Evolutionary conservation across 1,140 invertebrate species (phyloP), one percentile per base, ranked within the genome.

Genomic region (Microvelia longipes): DNA sequence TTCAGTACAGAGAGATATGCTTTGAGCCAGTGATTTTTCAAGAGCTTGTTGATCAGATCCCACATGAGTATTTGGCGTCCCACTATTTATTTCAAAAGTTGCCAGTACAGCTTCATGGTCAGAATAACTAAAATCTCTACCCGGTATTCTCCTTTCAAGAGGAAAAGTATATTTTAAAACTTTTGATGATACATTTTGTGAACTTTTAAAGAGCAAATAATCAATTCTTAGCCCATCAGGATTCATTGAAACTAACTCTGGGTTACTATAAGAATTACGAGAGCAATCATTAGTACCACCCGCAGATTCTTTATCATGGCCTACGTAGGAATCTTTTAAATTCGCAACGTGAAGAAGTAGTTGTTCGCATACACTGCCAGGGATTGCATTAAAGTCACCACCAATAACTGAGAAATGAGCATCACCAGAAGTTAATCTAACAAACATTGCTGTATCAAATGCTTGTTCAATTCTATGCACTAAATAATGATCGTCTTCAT

Each of bases 361-460:
- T 62, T 62, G 35, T n/a, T 27, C 50, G 24, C 68, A 69, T n/a
- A 69, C n/a, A 29, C 25, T 35, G 27, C 85, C 83, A 2, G 94
- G 92, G 77, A 91, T 89, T 1, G 92, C 87, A 80, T 98, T 98
- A 2, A 98, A 86, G 82, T 98, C 96, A 5, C 96, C 96, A 35
- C 89, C 92, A 68, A 98, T 80, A 75, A 98, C 87, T 25, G 88
- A 86, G 15, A 93, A 79, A 81, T 96, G 91, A 64, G 90, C 88
- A 72, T 83, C 81, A 11, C 83, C 82, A 65, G 88, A 87, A 0
- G 94, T 97, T 71, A 92, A 82, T 72, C 88, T 87, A 50, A 98
- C 89, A 79, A 98, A 94, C 81, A 98, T 93, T 69, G 92, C 91
- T 68, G 93, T 91, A 77, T 97, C 93, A 80, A 94, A 95, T 19